These are phyloP conservation scores for Hirundichthys speculiger DNA, from an alignment of 2,113 vertebrate species.

Conservation along the genomic window DNA sequence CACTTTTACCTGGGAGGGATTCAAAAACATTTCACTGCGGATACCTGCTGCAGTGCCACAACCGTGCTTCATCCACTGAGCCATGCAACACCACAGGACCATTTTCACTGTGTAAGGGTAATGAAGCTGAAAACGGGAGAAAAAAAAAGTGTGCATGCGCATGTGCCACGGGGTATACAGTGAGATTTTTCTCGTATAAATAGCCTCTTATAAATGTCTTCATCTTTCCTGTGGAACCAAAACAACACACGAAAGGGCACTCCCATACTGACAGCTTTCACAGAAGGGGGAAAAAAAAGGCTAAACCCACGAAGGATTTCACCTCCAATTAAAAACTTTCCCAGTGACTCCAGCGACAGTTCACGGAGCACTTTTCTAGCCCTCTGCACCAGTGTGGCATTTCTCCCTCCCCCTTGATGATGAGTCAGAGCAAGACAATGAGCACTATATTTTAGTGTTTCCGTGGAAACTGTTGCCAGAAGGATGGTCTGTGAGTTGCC, in stretches of 20 bases:
- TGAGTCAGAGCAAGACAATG: conserved; percentile 34
- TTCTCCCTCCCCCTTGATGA: conserved; percentile 25
- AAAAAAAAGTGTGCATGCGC: conserved; percentile 11
- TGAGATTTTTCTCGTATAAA: conserved; percentile 37
- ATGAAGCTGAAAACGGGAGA: conserved; percentile 68
- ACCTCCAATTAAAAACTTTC: conserved; percentile 66
- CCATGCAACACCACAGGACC: conserved; percentile 41
- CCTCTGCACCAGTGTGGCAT: conserved; percentile 33
- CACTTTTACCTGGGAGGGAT: conserved; percentile 17
- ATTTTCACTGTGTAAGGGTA: conserved; percentile 61
- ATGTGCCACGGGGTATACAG: conserved; percentile 20
- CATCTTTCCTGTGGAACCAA: conserved; percentile 35
- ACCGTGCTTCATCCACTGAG: conserved; percentile 32
- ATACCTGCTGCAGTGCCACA: conserved; percentile 21
- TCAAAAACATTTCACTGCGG: conserved; percentile 27
- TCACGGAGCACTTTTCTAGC: conserved; percentile 19
- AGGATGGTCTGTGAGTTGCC: conserved; percentile 35
- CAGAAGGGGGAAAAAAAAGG: conserved; percentile 5
- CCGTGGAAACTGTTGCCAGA: conserved; percentile 66
- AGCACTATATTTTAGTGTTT: conserved; percentile 41
- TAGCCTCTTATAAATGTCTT: conserved; percentile 50
- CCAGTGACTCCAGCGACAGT: conserved; percentile 30
- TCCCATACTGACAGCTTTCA: conserved; percentile 26
- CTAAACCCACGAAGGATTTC: conserved; percentile 36
- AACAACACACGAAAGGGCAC: conserved; percentile 45